Base-by-base conservation (phyloP, 1,140 invertebrate genomes). In the Spodoptera litura region DNA sequence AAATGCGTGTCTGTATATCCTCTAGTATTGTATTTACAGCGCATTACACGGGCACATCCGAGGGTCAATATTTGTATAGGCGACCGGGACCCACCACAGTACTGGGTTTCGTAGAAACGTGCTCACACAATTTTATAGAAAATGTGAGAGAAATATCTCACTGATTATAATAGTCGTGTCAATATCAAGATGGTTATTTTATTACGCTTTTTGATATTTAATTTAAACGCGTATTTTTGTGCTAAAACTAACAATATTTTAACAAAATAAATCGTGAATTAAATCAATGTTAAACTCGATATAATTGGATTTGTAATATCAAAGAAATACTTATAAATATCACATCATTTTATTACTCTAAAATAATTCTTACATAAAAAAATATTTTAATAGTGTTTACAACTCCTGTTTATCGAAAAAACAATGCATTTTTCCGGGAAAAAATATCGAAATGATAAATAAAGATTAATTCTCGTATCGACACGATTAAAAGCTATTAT, bases 41-140 rank as follows among this genome's bases (percentile, higher is more conserved):
- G 80, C 79, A 85, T 85, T 85, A 89, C 87, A 83, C 83, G 76
- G 70, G 55, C 74, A 78, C 51, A 71, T 58, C 64, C 59, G 49
- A 75, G 38, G 25, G 86, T 85, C 88, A 91, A 91, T 91, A 91
- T 91, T 91, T 89, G 82, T 83, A 81, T 87, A 88, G 87, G 87
- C 62, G 38, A 56, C 52, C 81, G 79, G 82, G 88, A 89, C 89
- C 89, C 82, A 91, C 89, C 89, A 83, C 84, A 83, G 66, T 20
- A n/a, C 53, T 25, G 49, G 64, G 71, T 64, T 88, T 87, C 87
- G 73, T 44, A 81, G 86, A 88, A 89, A 52, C 59, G 58, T 79
- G 77, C 80, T 61, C 80, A 81, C 80, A 79, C 79, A 77, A 81
- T 84, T 44, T 84, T 83, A 83, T 86, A 78, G 72, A 85, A 76